Conservation (phyloP, 1,140 invertebrate species). For the Eubasilissa regina region DNA sequence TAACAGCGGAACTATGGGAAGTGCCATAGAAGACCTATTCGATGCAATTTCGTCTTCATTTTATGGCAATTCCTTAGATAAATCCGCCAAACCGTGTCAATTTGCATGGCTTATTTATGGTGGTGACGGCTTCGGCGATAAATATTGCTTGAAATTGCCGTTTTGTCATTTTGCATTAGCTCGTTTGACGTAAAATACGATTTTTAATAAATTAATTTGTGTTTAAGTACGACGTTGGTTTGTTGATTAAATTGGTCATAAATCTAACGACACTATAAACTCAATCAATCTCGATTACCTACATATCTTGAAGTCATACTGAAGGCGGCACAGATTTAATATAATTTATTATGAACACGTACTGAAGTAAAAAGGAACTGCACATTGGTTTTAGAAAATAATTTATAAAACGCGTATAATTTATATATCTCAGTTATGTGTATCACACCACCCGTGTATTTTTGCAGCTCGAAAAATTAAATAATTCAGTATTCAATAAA, state of each 20-base stretch:
- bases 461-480: no score
- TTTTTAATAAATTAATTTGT: constrained; percentile 2
- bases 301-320: no score
- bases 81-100: constrained; percentile 22
- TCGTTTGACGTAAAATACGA: not conserved
- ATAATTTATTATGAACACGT: no score
- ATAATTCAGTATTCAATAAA: no score
- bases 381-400: no score
- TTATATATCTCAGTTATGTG: no score
- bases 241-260: not conserved
- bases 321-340: no score
- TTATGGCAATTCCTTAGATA: constrained; percentile 2
- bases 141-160: constrained; percentile 9
- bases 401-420: no score
- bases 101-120: constrained; percentile 26
- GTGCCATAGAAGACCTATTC: constrained; percentile 8
- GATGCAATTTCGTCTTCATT: constrained; percentile 13
- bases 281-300: not conserved
- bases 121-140: not conserved
- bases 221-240: not conserved
- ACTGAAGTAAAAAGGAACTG: no score
- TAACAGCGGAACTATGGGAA: constrained; percentile 36
- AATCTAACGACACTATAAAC: not conserved
- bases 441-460: no score
- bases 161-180: constrained; percentile 21